These are phyloP conservation scores for Ricordea florida DNA, from an alignment of 92 coral and sea anemone species.

Conservation along the genomic window DNA sequence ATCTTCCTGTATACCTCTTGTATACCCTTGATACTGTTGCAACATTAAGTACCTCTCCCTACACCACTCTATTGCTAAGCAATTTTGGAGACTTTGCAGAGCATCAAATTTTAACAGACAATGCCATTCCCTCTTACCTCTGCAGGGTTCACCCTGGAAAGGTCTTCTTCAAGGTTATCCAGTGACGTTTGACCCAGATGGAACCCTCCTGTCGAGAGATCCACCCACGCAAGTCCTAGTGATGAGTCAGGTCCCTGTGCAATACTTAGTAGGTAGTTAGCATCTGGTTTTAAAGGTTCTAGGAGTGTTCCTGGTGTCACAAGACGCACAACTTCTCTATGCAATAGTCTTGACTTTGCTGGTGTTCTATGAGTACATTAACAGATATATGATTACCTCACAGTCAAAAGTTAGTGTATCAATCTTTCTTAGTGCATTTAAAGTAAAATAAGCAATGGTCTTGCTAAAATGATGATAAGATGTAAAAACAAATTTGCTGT, in stretches of 20 bases:
- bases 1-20: too few relatives aligned
- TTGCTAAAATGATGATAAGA: too few relatives aligned
- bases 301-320: constrained; percentile 90
- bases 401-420: too few relatives aligned
- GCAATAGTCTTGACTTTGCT: constrained; percentile 66
- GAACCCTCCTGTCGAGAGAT: constrained; percentile 84
- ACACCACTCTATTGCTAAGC: too few relatives aligned
- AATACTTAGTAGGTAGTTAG: constrained; percentile 81
- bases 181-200: constrained; percentile 64
- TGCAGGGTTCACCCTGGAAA: constrained; percentile 85
- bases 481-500: too few relatives aligned
- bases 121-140: constrained; percentile 57
- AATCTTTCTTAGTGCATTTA: too few relatives aligned
- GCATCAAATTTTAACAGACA: neutral
- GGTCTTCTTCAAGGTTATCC: constrained; percentile 77
- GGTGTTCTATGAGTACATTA: constrained; percentile 54
- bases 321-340: constrained; percentile 83
- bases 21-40: too few relatives aligned
- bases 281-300: constrained; percentile 83
- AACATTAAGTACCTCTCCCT: too few relatives aligned
- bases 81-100: neutral
- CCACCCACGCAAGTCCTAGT: constrained; percentile 85
- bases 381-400: too few relatives aligned
- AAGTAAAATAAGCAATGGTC: too few relatives aligned
- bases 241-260: constrained; percentile 76